A percentile compares a stretch with the other conserved stretches of the same genome.
Conservation (phyloP, 2,113 vertebrate species). For the Phaethornis superciliosus region DNA sequence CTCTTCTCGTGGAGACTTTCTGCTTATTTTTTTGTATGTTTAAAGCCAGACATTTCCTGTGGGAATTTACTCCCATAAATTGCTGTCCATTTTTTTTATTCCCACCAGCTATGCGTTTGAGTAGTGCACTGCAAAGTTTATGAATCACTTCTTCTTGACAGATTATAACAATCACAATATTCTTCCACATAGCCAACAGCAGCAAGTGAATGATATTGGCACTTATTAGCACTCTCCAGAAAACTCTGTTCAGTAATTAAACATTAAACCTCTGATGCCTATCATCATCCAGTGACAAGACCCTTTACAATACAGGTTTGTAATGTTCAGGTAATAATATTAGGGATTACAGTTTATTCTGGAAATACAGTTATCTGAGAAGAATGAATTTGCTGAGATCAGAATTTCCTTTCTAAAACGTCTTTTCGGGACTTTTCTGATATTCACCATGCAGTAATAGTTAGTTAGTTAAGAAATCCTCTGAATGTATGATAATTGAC, state of each 20-base stretch:
- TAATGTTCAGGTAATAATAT: slow-evolving; percentile 27
- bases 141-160: slow-evolving; percentile 21
- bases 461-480: slow-evolving; percentile 34
- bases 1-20: neutral
- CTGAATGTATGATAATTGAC: slow-evolving; percentile 21
- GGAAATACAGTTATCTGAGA: slow-evolving; percentile 7
- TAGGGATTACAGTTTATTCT: slow-evolving; percentile 46
- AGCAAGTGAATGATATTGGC: slow-evolving; percentile 22
- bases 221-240: slow-evolving; percentile 3
- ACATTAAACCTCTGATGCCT: slow-evolving; percentile 22
- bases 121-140: slow-evolving; percentile 35
- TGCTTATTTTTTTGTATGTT: neutral
- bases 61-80: neutral
- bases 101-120: slow-evolving; percentile 14
- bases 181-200: neutral
- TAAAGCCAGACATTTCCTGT: neutral
- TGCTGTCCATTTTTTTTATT: neutral
- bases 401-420: slow-evolving; percentile 31
- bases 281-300: slow-evolving; percentile 29
- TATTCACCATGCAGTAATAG: neutral
- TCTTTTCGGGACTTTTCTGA: slow-evolving; percentile 32
- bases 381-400: slow-evolving; percentile 35
- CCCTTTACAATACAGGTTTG: slow-evolving; percentile 1
- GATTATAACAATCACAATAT: neutral
- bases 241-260: slow-evolving; percentile 64